Evolutionary conservation across 2,113 vertebrate genomes (phyloP), one percentile per base, ranked within the genome.

Genomic region (Falcunculus frontatus): DNA sequence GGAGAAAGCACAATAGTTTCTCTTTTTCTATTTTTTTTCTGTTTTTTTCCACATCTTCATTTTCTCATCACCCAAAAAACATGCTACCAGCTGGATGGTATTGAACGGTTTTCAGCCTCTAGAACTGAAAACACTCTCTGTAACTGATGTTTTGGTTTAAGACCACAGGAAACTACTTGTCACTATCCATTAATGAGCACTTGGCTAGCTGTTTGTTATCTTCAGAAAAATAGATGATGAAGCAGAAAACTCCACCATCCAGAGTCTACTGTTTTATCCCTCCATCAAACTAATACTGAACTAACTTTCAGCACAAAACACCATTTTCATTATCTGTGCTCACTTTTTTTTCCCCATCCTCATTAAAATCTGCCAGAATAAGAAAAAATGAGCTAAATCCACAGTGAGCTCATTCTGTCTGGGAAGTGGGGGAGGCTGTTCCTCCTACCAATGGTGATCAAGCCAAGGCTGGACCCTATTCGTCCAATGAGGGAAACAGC

Each of bases 121-220:
- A 85, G 84, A 97, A 93, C 90, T 92, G 89, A 88, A 95, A 97
- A 97, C 30, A 42, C 53, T 87, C 22, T 37, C n/a, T 95, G n/a
- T 95, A 97, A 97, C 46, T 97, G 91, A 96, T 93, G 90, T 72
- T 97, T 92, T 93, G 91, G 72, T 97, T 92, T 95, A 92, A 94
- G 91, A 91, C 94, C 89, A 81, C 93, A 93, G 95, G 96, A 98
- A 97, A 95, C 90, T 76, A 52, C 91, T 96, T 96, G 93, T 93
- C 95, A 93, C 92, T 93, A 80, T 87, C 84, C 86, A 94, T 97
- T 98, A 97, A 92, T 60, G 65, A 92, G 37, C 94, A 73, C 69
- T 97, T 97, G 96, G 91, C 94, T 96, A 94, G 96, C 84, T 89
- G 69, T 94, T 93, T 95, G 62, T 47, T 87, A 72, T 91, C 70